Percentiles rank a stretch among this genome's conserved stretches.
Evolutionary conservation across 2,797 vertebrate species (phyloP).

Genomic region (Manis crassicaudata): DNA sequence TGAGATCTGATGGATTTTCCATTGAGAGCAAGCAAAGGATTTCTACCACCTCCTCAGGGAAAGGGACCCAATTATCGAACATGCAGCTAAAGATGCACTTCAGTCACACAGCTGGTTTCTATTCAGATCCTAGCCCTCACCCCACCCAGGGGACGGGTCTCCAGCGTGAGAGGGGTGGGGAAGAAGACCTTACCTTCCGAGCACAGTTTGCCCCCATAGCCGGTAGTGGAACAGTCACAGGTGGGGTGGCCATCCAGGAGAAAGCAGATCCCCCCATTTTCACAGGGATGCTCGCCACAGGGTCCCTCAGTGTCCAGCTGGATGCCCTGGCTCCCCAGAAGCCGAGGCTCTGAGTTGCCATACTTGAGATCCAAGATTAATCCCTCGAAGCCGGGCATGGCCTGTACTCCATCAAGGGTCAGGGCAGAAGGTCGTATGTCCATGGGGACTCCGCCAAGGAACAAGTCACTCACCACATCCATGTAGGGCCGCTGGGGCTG

Average conservation of each 20-base stretch:
- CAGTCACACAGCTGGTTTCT: not conserved
- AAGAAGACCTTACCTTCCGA: slow-evolving; percentile 95
- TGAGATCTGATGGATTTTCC: slow-evolving; percentile 5
- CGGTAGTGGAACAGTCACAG: slow-evolving; percentile 97
- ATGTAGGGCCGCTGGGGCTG: slow-evolving; percentile 94
- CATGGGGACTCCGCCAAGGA: slow-evolving; percentile 93
- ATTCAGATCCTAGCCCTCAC: not conserved
- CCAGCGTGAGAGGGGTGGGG: not conserved
- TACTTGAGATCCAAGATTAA: slow-evolving; percentile 96
- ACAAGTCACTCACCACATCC: slow-evolving; percentile 97
- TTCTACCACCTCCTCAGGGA: not conserved
- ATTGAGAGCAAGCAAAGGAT: not conserved
- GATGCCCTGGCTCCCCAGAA: slow-evolving; percentile 93
- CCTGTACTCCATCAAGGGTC: slow-evolving; percentile 92
- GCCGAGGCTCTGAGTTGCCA: slow-evolving; percentile 92
- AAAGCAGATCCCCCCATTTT: slow-evolving; percentile 96
- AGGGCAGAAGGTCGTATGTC: slow-evolving; percentile 94
- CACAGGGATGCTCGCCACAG: slow-evolving; percentile 95
- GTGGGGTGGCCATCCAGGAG: slow-evolving; percentile 93
- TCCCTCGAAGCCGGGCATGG: slow-evolving; percentile 92
- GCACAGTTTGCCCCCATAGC: slow-evolving; percentile 95
- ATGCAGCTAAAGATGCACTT: not conserved
- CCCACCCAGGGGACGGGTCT: not conserved
- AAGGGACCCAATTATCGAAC: not conserved
- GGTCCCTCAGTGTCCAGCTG: slow-evolving; percentile 94